phyloP scores from a whole-genome alignment of 2,113 vertebrate species.

The Circaetus gallicus region DNA sequence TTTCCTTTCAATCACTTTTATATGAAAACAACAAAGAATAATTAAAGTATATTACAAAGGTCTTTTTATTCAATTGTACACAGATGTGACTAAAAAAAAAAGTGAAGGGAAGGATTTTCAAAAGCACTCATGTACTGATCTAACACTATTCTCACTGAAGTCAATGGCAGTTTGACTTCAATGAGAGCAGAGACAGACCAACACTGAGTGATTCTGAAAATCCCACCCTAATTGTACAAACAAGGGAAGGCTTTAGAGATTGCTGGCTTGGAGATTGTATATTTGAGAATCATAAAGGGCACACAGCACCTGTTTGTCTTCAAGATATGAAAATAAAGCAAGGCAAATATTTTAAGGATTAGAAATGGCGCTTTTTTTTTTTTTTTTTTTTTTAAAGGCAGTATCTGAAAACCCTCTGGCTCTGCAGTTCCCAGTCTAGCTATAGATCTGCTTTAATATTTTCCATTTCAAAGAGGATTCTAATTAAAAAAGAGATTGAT shows the following conservation, averaged over 20 bases:
- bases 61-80: constrained; percentile 38
- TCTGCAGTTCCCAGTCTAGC: not conserved
- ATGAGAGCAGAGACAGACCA: constrained; percentile 6
- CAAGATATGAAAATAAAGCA: constrained; percentile 68
- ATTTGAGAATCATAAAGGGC: constrained; percentile 66
- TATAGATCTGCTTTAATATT: constrained; percentile 39
- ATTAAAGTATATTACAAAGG: constrained; percentile 48
- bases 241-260: constrained; percentile 53
- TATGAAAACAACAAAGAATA: constrained; percentile 33
- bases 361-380: constrained; percentile 8
- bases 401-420: constrained; percentile 34
- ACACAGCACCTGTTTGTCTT: constrained; percentile 64
- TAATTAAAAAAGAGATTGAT: constrained; percentile 10
- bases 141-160: not conserved
- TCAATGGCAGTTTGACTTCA: constrained; percentile 1
- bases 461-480: constrained; percentile 45
- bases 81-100: constrained; percentile 23
- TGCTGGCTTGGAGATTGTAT: constrained; percentile 44
- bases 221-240: constrained; percentile 63
- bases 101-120: not conserved
- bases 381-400: not conserved
- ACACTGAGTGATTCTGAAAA: constrained; percentile 2
- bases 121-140: not conserved
- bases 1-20: constrained; percentile 51
- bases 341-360: constrained; percentile 66